phyloP scores from a whole-genome alignment of 2,888 invertebrate genomes.

The Hirtodrosophila alboralis region DNA sequence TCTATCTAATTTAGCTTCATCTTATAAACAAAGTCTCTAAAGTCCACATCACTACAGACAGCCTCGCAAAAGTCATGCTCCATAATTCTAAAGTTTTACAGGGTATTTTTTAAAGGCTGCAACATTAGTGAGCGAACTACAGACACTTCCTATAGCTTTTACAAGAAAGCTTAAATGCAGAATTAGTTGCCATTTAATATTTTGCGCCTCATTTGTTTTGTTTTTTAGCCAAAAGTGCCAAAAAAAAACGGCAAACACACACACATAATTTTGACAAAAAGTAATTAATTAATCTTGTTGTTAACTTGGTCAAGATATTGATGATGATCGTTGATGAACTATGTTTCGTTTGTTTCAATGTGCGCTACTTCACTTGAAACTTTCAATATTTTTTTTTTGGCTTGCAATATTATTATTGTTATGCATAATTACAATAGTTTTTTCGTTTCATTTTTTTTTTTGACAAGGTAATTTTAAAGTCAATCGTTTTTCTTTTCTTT shows the following conservation, averaged over 20 bases:
- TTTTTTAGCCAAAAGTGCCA: conserved; percentile 26
- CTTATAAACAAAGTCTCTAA: no score
- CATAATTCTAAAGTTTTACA: no score
- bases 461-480: conserved; percentile 37
- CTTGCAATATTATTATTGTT: conserved; percentile 56
- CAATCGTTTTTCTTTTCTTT: conserved; percentile 24
- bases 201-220: conserved; percentile 48
- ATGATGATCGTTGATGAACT: conserved; percentile 21
- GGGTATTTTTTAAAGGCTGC: conserved; percentile 33
- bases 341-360: conserved; percentile 6
- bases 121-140: conserved; percentile 7
- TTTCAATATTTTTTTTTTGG: conserved; percentile 45
- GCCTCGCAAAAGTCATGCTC: no score
- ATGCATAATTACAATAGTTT: conserved; percentile 55
- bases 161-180: conserved; percentile 42
- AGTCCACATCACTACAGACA: no score
- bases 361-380: conserved; percentile 56
- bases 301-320: conserved; percentile 37
- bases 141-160: conserved; percentile 58
- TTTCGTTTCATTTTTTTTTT: conserved; percentile 21
- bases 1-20: no score
- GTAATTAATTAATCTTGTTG: conserved; percentile 62
- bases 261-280: conserved; percentile 27
- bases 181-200: conserved; percentile 49
- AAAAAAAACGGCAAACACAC: conserved; percentile 9